A percentile compares a stretch with the other conserved stretches of the same genome.
These are phyloP conservation scores for Mythimna impura DNA, from an alignment of 2,888 invertebrate species.

Conservation along the genomic window DNA sequence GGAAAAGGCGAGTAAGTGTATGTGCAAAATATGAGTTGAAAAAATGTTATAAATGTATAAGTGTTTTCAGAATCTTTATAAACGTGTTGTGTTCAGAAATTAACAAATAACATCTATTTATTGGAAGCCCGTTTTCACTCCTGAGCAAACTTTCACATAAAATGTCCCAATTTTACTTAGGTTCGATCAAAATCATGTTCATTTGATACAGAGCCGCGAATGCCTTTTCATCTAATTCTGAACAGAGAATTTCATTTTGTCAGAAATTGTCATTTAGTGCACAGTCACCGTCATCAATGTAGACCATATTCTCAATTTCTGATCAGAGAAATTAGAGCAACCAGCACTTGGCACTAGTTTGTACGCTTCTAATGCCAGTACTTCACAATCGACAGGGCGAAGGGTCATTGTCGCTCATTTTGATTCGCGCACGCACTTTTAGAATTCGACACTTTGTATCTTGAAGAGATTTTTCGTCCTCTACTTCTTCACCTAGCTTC, in stretches of 20 bases:
- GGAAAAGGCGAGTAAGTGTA: too few species aligned
- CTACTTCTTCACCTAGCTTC: neutral
- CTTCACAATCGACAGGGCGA: constrained; percentile 40
- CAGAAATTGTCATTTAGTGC: neutral
- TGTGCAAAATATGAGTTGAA: neutral
- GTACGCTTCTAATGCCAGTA: constrained; percentile 36
- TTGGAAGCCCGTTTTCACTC: neutral
- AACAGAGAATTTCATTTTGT: neutral
- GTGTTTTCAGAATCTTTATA: neutral
- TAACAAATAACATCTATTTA: neutral
- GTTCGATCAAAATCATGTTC: neutral
- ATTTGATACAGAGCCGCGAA: neutral
- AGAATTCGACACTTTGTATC: neutral
- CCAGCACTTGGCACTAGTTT: constrained; percentile 42
- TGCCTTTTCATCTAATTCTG: neutral
- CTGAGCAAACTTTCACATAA: neutral
- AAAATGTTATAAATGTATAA: too few species aligned
- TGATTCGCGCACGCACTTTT: constrained; percentile 4
- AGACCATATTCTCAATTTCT: constrained; percentile 9
- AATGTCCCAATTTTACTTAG: too few species aligned
- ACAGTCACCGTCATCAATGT: neutral
- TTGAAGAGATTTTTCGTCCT: neutral
- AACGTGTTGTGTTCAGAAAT: neutral
- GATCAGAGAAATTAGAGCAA: constrained; percentile 29
- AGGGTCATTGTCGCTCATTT: constrained; percentile 19